A percentile compares a stretch with the other conserved stretches of the same genome.
Conservation (phyloP, 2,113 vertebrate genomes). For the Saccopteryx leptura region DNA sequence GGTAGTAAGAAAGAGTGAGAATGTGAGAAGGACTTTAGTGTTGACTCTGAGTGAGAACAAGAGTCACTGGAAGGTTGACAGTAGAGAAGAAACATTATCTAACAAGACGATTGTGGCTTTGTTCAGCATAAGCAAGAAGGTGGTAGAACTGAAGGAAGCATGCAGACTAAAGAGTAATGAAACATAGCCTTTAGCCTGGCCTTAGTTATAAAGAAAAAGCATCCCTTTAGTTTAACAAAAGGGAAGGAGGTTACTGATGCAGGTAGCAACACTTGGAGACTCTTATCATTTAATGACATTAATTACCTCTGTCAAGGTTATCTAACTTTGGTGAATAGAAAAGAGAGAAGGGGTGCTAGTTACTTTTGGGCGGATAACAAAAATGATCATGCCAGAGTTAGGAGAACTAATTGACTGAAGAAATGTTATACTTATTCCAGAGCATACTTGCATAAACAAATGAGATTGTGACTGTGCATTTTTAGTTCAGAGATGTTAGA, state of each 20-base stretch:
- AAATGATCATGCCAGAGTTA: not conserved
- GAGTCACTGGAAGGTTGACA: not conserved
- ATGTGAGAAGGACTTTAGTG: not conserved
- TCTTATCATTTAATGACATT: not conserved
- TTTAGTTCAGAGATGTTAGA: not conserved
- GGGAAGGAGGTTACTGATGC: not conserved
- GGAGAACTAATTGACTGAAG: not conserved
- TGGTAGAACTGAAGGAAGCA: too few species aligned
- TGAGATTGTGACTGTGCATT: not conserved
- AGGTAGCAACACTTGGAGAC: rapidly evolving
- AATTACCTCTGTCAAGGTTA: not conserved
- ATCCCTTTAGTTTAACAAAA: not conserved
- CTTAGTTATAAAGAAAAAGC: not conserved
- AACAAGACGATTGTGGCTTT: not conserved
- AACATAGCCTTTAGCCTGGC: rapidly evolving
- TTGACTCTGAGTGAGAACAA: not conserved
- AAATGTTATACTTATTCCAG: not conserved
- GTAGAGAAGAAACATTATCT: not conserved
- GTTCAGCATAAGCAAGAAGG: not conserved
- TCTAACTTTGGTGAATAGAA: not conserved
- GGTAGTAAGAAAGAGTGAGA: not conserved
- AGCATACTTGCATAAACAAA: not conserved
- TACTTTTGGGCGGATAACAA: not conserved
- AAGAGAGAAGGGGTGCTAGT: not conserved
- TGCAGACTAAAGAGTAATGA: too few species aligned